These are phyloP conservation scores for Lasaia peninsularis DNA, from an alignment of 1,140 invertebrate species.

Conservation along the genomic window DNA sequence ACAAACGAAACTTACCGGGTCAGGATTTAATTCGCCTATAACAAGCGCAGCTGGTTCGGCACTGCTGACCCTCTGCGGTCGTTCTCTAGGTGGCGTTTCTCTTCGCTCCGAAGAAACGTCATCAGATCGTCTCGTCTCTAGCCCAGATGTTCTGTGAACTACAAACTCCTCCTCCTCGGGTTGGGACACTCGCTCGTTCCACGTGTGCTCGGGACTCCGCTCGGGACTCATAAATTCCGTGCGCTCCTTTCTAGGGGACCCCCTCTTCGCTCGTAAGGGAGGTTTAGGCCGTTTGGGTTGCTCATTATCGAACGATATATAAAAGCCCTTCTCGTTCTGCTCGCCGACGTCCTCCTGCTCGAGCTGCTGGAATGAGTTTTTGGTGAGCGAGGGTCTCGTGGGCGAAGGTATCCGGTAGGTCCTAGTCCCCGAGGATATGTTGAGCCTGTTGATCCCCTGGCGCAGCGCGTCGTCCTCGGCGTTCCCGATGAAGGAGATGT, in stretches of 20 bases:
- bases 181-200: slow-evolving; percentile 28
- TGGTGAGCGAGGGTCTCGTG: slow-evolving; percentile 83
- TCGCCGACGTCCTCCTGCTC: slow-evolving; percentile 69
- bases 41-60: slow-evolving; percentile 57
- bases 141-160: slow-evolving; percentile 24
- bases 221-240: slow-evolving; percentile 56
- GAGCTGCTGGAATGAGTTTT: slow-evolving; percentile 84
- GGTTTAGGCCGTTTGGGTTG: slow-evolving; percentile 93
- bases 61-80: slow-evolving; percentile 27
- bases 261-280: slow-evolving; percentile 85
- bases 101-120: slow-evolving; percentile 35
- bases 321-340: slow-evolving; percentile 92
- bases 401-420: slow-evolving; percentile 92
- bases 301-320: slow-evolving; percentile 94
- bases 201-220: slow-evolving; percentile 49
- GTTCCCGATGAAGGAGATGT: slow-evolving; percentile 93
- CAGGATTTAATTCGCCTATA: slow-evolving; percentile 59
- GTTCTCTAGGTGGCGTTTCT: slow-evolving; percentile 34
- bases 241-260: slow-evolving; percentile 87
- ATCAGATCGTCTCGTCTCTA: slow-evolving; percentile 23
- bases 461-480: slow-evolving; percentile 78
- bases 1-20: slow-evolving; percentile 45
- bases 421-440: slow-evolving; percentile 90
- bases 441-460: slow-evolving; percentile 83
- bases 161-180: slow-evolving; percentile 20